Base-by-base conservation (phyloP, 2,888 invertebrate genomes). In the Hofmannophila pseudospretella region DNA sequence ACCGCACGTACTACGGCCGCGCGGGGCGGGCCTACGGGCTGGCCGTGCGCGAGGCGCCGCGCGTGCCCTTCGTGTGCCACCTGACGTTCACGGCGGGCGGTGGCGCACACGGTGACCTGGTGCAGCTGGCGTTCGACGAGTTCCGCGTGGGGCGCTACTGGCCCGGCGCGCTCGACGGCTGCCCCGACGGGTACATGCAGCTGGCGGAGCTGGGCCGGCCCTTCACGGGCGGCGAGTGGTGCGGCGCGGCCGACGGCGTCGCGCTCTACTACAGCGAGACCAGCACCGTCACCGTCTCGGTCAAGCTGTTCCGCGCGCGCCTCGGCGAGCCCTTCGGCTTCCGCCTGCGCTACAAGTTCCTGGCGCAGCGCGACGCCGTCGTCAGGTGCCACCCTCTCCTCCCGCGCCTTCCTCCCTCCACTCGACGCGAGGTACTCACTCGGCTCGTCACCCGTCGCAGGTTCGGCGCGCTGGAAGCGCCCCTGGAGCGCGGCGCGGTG, bases 41-140 rank as follows among this genome's bases (percentile, higher is more conserved):
- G 71, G 90, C 90, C 54, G 90, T 96, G 65, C 90, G 91, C 54
- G 90, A 92, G 55, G 92, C 94, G 34, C 91, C 92, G 59, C 90
- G 94, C 54, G 89, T 95, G 60, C 96, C 96, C 22, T 96, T 95
- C 80, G 89, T 95, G 45, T 96, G 96, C 78, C 95, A 95, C 79
- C 90, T 97, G 62, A 96, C 96, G 52, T 96, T 96, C 86, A 95
- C 96, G 59, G 96, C 96, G 65, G 95, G 94, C 67, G 96, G 96
- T 49, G 93, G 92, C 65, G 91, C 92, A 58, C 94, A 94, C 79
- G 96, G 96, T 40, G 96, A 96, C 78, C 91, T 96, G 52, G 42
- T 96, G 44, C 96, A 96, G 90, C 88, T 95, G 40, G 92, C 95
- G 49, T 95, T 96, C 89, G 96, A 96, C 70, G 93, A 94, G 62